Conservation (phyloP, 92 coral and sea anemone genomes). For the Epizoanthus stellaris region DNA sequence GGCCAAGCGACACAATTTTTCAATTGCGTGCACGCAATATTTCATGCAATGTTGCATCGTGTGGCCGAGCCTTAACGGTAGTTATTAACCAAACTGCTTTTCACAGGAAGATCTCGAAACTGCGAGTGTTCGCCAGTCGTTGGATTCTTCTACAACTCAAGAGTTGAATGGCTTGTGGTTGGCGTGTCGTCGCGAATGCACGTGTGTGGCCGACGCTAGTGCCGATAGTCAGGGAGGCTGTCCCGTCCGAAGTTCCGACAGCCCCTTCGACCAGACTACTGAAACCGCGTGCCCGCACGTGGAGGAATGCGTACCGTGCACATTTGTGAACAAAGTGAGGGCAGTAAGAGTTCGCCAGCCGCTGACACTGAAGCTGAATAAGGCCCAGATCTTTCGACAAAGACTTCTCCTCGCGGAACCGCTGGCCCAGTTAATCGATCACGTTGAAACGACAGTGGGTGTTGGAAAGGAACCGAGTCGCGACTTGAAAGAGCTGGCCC, state of each 20-base stretch:
- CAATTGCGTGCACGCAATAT: too few species aligned
- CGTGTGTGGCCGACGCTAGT: not conserved
- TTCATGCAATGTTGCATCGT: too few species aligned
- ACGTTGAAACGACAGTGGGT: slow-evolving; percentile 4
- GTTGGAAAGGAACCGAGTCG: not conserved
- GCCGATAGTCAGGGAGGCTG: slow-evolving; percentile 17
- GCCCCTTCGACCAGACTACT: slow-evolving; percentile 19
- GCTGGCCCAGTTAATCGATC: slow-evolving; percentile 23
- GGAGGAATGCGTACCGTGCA: slow-evolving; percentile 42
- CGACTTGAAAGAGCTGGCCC: slow-evolving; percentile 19
- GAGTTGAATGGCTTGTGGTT: too few species aligned
- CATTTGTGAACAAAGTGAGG: slow-evolving; percentile 15
- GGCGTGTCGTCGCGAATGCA: not conserved
- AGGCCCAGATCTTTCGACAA: slow-evolving; percentile 18
- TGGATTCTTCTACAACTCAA: too few species aligned
- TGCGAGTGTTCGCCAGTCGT: too few species aligned
- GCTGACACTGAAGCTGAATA: not conserved
- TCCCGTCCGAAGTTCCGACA: not conserved
- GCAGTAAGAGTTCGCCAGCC: not conserved
- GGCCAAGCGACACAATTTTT: too few species aligned
- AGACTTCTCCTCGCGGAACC: slow-evolving; percentile 31
- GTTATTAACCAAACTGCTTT: too few species aligned
- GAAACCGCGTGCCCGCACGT: slow-evolving; percentile 17
- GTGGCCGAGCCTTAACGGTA: too few species aligned
- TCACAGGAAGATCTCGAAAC: too few species aligned